A percentile compares a stretch with the other conserved stretches of the same genome.
These are phyloP conservation scores for Pomatostomus ruficeps DNA, from an alignment of 2,113 vertebrate species.

Conservation along the genomic window DNA sequence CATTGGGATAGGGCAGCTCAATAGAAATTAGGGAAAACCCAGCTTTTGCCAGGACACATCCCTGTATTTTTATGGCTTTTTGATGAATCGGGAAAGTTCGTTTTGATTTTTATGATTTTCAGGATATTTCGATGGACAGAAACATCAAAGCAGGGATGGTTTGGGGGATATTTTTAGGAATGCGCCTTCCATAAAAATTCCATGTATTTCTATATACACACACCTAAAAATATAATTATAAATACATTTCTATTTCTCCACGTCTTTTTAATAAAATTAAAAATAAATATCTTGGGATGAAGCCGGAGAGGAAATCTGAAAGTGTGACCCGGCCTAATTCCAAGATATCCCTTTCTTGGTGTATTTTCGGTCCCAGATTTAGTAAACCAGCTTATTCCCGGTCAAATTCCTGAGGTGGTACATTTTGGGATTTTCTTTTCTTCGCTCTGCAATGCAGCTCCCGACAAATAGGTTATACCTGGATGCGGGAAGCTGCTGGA, in stretches of 20 bases:
- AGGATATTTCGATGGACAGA: background rate
- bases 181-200: background rate
- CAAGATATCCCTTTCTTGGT: background rate
- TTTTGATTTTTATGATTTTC: background rate
- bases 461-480: constrained; percentile 32
- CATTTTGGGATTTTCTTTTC: constrained; percentile 58
- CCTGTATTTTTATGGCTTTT: background rate
- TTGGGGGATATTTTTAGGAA: background rate
- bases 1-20: background rate
- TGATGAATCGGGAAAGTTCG: background rate
- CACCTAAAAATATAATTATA: background rate
- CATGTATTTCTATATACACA: background rate
- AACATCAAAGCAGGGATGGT: background rate
- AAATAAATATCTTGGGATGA: background rate
- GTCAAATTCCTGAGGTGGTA: constrained; percentile 50
- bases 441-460: constrained; percentile 4
- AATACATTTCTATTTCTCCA: background rate
- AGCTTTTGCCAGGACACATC: background rate
- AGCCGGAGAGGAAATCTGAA: background rate
- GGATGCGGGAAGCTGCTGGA: background rate
- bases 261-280: background rate
- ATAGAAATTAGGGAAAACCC: background rate
- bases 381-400: constrained; percentile 56
- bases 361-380: constrained; percentile 31
- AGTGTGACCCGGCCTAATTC: constrained; percentile 15